Percentiles rank a stretch among this genome's conserved stretches.
Conservation (phyloP, 1,140 invertebrate species). For the Drosophila chauvacae region DNA sequence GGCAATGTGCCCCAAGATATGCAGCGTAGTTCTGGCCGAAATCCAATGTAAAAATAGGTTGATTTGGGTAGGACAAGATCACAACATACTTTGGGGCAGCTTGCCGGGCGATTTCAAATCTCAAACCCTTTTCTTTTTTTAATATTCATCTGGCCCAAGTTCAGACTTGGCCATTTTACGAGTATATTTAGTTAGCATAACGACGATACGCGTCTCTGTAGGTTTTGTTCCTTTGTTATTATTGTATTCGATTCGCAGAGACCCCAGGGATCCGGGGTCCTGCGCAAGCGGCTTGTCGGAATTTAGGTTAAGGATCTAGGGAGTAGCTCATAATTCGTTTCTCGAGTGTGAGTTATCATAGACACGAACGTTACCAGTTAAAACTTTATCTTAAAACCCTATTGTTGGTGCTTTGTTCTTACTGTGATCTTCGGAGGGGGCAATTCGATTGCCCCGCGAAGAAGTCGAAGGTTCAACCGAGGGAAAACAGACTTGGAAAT, state of each 20-base stretch:
- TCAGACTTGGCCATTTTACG: slow-evolving; percentile 17
- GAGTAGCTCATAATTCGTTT: slow-evolving; percentile 61
- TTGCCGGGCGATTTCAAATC: neutral
- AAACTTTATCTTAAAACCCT: slow-evolving; percentile 72
- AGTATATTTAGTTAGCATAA: slow-evolving; percentile 13
- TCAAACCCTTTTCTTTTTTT: neutral
- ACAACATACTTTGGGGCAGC: neutral
- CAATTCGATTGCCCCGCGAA: slow-evolving; percentile 69
- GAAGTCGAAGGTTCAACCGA: slow-evolving; percentile 57
- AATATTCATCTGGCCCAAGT: slow-evolving; percentile 19
- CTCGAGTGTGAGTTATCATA: slow-evolving; percentile 29
- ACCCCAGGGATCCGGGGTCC: slow-evolving; percentile 29
- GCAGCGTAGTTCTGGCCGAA: neutral
- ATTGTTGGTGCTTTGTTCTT: slow-evolving; percentile 84
- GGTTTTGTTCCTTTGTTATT: slow-evolving; percentile 44
- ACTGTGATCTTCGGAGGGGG: slow-evolving; percentile 64
- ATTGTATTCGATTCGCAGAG: slow-evolving; percentile 67
- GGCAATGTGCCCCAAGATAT: neutral
- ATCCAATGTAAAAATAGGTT: slow-evolving; percentile 14
- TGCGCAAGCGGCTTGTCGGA: slow-evolving; percentile 55
- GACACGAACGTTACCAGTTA: slow-evolving; percentile 58
- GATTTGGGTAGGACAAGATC: neutral
- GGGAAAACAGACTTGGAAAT: slow-evolving; percentile 45
- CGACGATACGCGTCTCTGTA: slow-evolving; percentile 17
- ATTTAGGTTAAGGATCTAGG: neutral